Evolutionary conservation across 2,888 invertebrate species (phyloP), one percentile per base, ranked within the genome.

Genomic region (Drosophila acutilabella): DNA sequence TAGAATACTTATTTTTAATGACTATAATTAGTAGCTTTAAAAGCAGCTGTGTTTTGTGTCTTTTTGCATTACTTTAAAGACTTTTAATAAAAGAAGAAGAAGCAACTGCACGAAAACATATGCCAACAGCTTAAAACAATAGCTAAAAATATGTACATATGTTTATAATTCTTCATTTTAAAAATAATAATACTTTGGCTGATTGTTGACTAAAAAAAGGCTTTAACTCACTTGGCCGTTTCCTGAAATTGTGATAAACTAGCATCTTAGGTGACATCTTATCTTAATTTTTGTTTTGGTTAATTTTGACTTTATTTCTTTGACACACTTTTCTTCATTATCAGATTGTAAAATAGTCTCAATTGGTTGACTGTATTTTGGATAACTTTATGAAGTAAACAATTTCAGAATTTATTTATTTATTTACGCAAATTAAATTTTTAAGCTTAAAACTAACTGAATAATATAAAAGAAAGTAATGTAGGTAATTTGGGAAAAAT

Each of bases 1-100:
- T 54, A 56, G 52, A 71, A 61, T 59, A 41, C 72, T 60, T 57
- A 66, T 71, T 58, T 74, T 74, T 53, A 74, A 64, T 64, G 38
- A 51, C 81, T 81, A 81, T 85, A 65, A 81, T 80, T 80, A 80
- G 78, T 72, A 40, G 38, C 52, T 48, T 58, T 52, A 56, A 78
- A 64, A 57, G 53, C 80, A 82, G 75, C 85, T 82, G 78, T 68
- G 40, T 51, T 47, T 53, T 59, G 45, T 53, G 53, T 42, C 57
- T 56, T 64, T 73, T 71, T 67, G 64, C 53, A 58, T 66, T 68
- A 57, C 53, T 67, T 53, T 62, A 38, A 60, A 54, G n/a, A 16
- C 10, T 16, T 53, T 45, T 64, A 68, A 67, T 20, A 56, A 58
- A 64, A 66, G 52, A 51, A 76, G 30, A 13, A 40, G 36, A 45